phyloP scores from a whole-genome alignment of 2,888 invertebrate species.

The Agrypnus murinus region DNA sequence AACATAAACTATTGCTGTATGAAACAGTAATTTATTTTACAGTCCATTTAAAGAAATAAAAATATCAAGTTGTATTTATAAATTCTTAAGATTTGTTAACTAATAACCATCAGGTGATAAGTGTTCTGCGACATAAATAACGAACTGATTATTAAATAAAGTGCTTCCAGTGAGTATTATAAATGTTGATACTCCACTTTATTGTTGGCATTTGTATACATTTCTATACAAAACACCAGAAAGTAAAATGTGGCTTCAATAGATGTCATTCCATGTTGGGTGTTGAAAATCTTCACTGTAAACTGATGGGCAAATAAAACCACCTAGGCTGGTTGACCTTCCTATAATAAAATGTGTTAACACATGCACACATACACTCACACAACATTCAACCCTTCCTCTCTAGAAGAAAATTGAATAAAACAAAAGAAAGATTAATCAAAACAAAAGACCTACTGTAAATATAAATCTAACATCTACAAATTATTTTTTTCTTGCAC shows the following conservation, averaged over 20 bases:
- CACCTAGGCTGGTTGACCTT: slow-evolving; percentile 51
- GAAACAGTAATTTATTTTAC: no score
- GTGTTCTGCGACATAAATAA: no score
- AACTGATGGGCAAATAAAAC: slow-evolving; percentile 28
- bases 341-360: slow-evolving; percentile 62
- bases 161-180: background rate
- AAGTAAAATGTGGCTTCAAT: slow-evolving; percentile 7
- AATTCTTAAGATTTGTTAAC: no score
- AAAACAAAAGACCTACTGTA: no score
- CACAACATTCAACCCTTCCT: slow-evolving; percentile 45
- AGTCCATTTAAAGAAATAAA: no score
- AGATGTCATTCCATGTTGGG: slow-evolving; percentile 34
- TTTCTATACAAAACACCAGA: slow-evolving; percentile 1
- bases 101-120: no score
- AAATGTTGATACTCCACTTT: background rate
- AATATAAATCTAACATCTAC: no score
- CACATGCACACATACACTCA: slow-evolving; percentile 52
- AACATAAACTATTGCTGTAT: no score
- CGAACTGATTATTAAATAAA: background rate
- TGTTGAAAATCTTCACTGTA: slow-evolving; percentile 34
- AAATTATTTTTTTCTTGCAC: no score
- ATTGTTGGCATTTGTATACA: background rate
- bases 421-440: background rate
- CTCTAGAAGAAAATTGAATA: slow-evolving; percentile 26
- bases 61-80: no score